These are phyloP conservation scores for Microctonus brassicae DNA, from an alignment of 2,888 invertebrate genomes.

Conservation along the genomic window DNA sequence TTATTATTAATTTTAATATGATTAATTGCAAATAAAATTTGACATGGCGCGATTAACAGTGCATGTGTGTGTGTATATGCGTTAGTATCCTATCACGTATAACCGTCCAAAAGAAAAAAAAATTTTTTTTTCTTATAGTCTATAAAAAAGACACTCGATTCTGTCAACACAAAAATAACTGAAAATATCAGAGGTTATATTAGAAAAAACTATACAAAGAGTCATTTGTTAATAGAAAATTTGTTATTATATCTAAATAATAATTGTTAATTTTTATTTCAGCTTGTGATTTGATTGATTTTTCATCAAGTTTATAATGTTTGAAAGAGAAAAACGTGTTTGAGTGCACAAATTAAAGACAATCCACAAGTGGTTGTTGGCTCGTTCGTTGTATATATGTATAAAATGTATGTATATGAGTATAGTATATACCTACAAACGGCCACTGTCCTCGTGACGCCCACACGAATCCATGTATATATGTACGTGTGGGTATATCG, in stretches of 20 bases:
- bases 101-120: no score
- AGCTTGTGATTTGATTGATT: no score
- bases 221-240: not conserved
- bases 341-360: constrained; percentile 35
- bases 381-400: constrained; percentile 22
- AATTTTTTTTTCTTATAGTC: not conserved
- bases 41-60: constrained; percentile 56
- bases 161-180: not conserved
- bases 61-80: not conserved
- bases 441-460: constrained; percentile 13
- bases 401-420: not conserved
- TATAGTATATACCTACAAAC: not conserved
- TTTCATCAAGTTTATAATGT: not conserved
- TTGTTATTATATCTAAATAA: not conserved
- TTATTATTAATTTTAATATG: not conserved
- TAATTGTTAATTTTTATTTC: not conserved
- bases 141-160: not conserved
- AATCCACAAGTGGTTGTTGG: constrained; percentile 65
- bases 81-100: no score
- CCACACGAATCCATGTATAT: constrained; percentile 13
- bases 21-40: constrained; percentile 41
- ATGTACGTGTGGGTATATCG: no score
- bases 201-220: not conserved
- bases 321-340: constrained; percentile 35
- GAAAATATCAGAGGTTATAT: not conserved